phyloP scores from a whole-genome alignment of 2,888 invertebrate genomes.

The Cosmia trapezina region DNA sequence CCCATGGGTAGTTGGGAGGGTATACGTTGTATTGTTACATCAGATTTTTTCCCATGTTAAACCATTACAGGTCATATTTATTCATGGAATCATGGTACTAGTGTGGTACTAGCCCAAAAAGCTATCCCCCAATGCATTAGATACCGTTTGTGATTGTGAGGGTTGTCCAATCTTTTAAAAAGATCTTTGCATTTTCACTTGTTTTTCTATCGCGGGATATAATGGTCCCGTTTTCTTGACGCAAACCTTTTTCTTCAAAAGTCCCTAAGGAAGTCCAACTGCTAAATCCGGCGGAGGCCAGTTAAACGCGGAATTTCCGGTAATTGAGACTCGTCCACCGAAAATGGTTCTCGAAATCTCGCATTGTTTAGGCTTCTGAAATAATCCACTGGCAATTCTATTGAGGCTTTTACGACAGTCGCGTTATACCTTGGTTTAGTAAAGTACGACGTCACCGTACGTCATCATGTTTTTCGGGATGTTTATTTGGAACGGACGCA shows the following conservation, averaged over 20 bases:
- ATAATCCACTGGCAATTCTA: constrained; percentile 54
- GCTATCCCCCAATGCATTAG: background rate
- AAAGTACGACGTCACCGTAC: constrained; percentile 24
- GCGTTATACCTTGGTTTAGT: constrained; percentile 23
- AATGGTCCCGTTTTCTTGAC: constrained; percentile 54
- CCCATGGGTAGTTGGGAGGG: constrained; percentile 13
- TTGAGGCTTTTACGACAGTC: constrained; percentile 42
- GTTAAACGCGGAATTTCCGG: constrained; percentile 72
- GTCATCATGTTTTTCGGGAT: constrained; percentile 35
- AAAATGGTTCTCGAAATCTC: constrained; percentile 68
- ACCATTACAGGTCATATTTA: constrained; percentile 4
- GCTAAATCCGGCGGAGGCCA: constrained; percentile 65
- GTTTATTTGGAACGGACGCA: constrained; percentile 57
- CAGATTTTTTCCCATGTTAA: background rate
- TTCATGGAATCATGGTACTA: background rate
- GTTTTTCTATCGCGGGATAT: constrained; percentile 28
- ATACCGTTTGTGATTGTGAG: constrained; percentile 2
- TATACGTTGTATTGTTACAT: constrained; percentile 1
- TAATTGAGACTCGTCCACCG: constrained; percentile 73
- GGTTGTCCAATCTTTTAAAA: constrained; percentile 5
- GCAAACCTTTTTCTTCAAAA: constrained; percentile 65
- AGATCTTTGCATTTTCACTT: constrained; percentile 15
- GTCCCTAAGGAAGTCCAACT: constrained; percentile 63
- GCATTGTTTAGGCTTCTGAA: constrained; percentile 68
- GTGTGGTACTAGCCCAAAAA: constrained; percentile 1